Base-by-base conservation (phyloP, 2,888 invertebrate genomes). In the Amiota mariae region DNA sequence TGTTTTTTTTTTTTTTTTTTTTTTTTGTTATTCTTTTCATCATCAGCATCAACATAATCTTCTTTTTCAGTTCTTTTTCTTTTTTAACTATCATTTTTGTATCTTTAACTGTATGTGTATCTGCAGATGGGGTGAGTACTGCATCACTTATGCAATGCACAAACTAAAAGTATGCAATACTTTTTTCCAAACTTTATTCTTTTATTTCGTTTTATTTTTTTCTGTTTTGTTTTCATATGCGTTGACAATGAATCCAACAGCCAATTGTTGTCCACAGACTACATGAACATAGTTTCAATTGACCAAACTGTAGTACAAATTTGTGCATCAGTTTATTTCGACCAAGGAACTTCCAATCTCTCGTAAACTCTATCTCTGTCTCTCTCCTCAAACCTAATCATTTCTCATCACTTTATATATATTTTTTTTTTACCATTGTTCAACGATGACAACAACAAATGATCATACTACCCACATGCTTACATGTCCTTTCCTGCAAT, bases 81-180 rank as follows among this genome's bases (percentile, higher is more conserved):
- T 36, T 36, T 36, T 36, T 36, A 36, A 36, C 36, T 36, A 36
- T 36, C 6, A 36, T 36, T 1, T 36, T 36, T 36, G 36, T 54
- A 54, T 54, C 54, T 54, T 6, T 54, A 54, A n/a, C 15, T 54
- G 13, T 54, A 15, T 0, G 2, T 54, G 13, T 54, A 15, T 4
- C 13, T 54, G 54, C 54, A 13, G 18, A n/a, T 10, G 2, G 57
- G 3, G 57, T 2, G 24, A 20, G 59, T 18, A 20, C 1, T 1
- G 48, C 15, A 66, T 66, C 48, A 48, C 15, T 66, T 48, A 66
- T 66, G 66, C 66, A 48, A 18, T 66, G 48, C 20, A 46, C 36
- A 36, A 36, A 18, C 66, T 48, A 48, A 66, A 66, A 48, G 48
- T 18, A 66, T 46, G 15, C 46, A 36, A 64, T 46, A n/a, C 47